Percentiles rank a stretch among this genome's conserved stretches.
Evolutionary conservation across 2,888 invertebrate genomes (phyloP).

Genomic region (Barypeithes pellucidus): DNA sequence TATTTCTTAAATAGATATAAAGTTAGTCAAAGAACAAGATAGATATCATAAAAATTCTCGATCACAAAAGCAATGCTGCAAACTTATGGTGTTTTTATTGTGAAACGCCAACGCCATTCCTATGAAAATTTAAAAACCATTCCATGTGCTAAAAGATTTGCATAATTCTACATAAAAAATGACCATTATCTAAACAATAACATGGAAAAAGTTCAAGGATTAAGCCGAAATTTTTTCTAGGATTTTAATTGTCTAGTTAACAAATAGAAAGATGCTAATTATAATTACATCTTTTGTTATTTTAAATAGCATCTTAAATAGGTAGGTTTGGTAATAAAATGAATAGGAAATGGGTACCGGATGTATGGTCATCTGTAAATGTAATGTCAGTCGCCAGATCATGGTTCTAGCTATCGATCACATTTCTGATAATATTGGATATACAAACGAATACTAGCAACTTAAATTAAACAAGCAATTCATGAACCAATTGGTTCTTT

Average conservation of each 20-base stretch:
- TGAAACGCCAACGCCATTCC: conserved; percentile 34
- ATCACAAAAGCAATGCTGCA: background rate
- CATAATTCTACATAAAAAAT: conserved; percentile 37
- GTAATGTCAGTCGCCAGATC: background rate
- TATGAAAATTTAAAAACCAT: conserved; percentile 30
- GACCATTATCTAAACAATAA: conserved; percentile 29
- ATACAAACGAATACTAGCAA: too few species aligned
- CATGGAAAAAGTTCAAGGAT: conserved; percentile 39
- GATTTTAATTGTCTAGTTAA: conserved; percentile 18
- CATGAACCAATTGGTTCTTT: too few species aligned
- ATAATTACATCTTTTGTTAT: background rate
- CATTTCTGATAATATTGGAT: too few species aligned
- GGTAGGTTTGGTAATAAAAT: background rate
- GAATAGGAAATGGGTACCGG: too few species aligned
- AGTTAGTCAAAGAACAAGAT: too few species aligned
- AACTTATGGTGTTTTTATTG: conserved; percentile 6
- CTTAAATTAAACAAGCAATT: too few species aligned
- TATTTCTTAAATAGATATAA: too few species aligned
- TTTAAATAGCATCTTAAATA: background rate
- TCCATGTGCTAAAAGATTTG: conserved; percentile 31
- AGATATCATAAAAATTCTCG: background rate
- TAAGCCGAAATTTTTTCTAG: conserved; percentile 9
- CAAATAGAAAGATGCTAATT: background rate
- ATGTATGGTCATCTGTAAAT: too few species aligned
- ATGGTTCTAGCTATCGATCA: too few species aligned